Base-by-base conservation (phyloP, 2,888 invertebrate genomes). In the Helobdella robusta region DNA sequence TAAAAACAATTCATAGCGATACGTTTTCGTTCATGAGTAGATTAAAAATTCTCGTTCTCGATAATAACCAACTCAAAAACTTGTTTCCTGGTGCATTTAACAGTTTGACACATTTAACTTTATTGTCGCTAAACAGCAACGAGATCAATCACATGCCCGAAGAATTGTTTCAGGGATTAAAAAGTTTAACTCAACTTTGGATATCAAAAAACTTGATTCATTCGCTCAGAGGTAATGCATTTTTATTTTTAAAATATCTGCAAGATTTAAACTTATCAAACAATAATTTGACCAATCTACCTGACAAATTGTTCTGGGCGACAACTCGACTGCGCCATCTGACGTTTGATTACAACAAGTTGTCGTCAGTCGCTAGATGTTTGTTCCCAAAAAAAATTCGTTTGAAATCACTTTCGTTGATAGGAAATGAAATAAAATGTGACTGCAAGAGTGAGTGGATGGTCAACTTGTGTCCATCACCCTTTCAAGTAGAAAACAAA, bases 381-480 rank as follows among this genome's bases (percentile, higher is more conserved):
- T 54, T 66, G 5, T 67, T 70, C 20, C 65, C 66, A 2, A 59
- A 56, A 28, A 50, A 66, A 35, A 35, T 58, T 20, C 56, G 59
- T 18, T 52, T 71, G 46, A 65, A 68, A 34, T 61, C 59, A 44
- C 59, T 71, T 25, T 71, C 70, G 28, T 23, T 71, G 25, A 30
- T 68, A 20, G 70, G 69, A 2, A 71, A 71, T 46, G 70, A 69
- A 5, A 15, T 71, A 5, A 36, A 62, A 50, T 71, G 71, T 46
- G 69, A 68, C 67, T 71, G 71, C 32, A 25, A 60, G 23, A 44
- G 68, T 34, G 63, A 59, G 32, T 71, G 71, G 71, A 20, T 70
- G 44, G 54, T 35, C 23, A 46, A 54, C 34, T 6, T 63, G n/a
- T 62, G 56, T 20, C n/a, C n/a, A n/a, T n/a, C n/a, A n/a, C n/a